Percentiles rank a stretch among this genome's conserved stretches.
Conservation (phyloP, 2,113 vertebrate species). For the Brachyhypopomus occidentalis region DNA sequence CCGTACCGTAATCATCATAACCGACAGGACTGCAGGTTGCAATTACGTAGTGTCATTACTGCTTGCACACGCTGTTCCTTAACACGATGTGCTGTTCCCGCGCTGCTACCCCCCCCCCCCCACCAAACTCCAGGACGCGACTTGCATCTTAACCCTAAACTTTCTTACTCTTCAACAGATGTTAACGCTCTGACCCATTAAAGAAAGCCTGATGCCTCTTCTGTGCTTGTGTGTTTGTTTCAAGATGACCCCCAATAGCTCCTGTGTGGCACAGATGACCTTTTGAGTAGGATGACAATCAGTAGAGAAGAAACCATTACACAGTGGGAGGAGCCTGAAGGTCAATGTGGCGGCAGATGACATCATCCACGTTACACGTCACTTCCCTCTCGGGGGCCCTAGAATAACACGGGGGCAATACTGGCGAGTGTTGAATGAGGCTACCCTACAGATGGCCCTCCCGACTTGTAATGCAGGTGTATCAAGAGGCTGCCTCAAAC, state of each 20-base stretch:
- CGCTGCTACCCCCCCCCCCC: not conserved
- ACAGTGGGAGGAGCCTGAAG: conserved; percentile 41
- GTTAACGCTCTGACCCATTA: not conserved
- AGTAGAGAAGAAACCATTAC: conserved; percentile 50
- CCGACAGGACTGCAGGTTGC: not conserved
- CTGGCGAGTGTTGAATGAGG: conserved; percentile 31
- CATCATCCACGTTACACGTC: conserved; percentile 45
- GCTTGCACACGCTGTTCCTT: not conserved
- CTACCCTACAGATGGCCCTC: conserved; percentile 16
- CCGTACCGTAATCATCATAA: conserved; percentile 16
- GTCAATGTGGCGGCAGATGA: conserved; percentile 42
- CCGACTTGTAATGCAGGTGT: too few species aligned
- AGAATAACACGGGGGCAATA: conserved; percentile 46
- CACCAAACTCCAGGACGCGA: not conserved
- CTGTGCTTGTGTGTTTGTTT: not conserved
- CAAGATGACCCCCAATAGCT: not conserved
- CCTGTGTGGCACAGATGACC: not conserved
- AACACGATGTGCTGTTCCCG: not conserved
- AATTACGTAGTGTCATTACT: not conserved
- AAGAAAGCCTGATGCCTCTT: not conserved
- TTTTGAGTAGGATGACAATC: conserved; percentile 32
- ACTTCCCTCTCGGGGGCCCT: conserved; percentile 40
- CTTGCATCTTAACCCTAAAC: conserved; percentile 5
- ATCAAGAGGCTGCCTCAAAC: conserved; percentile 23
- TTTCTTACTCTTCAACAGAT: not conserved